Conservation (phyloP, 2,888 invertebrate genomes). For the Diachrysia chrysitis region DNA sequence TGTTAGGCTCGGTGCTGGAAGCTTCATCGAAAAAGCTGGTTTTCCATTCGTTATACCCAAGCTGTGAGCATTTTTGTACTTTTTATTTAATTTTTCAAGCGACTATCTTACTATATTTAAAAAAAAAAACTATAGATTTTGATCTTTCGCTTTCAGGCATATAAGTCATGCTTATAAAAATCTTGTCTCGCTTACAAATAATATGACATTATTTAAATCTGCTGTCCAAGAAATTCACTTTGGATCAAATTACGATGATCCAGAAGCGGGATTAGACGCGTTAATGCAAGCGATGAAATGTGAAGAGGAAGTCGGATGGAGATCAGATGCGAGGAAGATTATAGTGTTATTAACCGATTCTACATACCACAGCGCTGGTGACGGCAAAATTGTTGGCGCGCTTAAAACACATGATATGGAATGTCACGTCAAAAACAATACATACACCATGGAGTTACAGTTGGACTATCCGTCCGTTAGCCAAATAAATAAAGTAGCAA, state of each 20-base stretch:
- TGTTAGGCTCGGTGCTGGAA: slow-evolving; percentile 91
- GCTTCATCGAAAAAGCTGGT: slow-evolving; percentile 91
- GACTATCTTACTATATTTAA: too few species aligned
- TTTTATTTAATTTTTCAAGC: neutral
- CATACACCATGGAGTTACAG: slow-evolving; percentile 86
- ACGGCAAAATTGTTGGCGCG: slow-evolving; percentile 93
- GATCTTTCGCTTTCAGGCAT: slow-evolving; percentile 73
- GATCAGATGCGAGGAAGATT: slow-evolving; percentile 91
- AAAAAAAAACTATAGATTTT: too few species aligned
- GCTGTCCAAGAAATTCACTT: slow-evolving; percentile 48
- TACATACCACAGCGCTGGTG: slow-evolving; percentile 94
- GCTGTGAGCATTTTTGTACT: slow-evolving; percentile 60
- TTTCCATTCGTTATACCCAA: slow-evolving; percentile 88
- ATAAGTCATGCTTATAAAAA: slow-evolving; percentile 89
- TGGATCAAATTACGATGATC: slow-evolving; percentile 90
- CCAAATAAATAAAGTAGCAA: slow-evolving; percentile 90
- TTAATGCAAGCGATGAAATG: slow-evolving; percentile 95
- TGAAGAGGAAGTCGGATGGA: slow-evolving; percentile 92
- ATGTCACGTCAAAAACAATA: slow-evolving; percentile 89
- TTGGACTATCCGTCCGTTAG: slow-evolving; percentile 95
- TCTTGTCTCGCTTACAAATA: slow-evolving; percentile 91
- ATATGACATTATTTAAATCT: slow-evolving; percentile 81
- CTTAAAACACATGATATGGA: slow-evolving; percentile 91
- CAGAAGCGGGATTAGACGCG: slow-evolving; percentile 96
- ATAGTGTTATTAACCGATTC: slow-evolving; percentile 94